phyloP scores from a whole-genome alignment of 2,797 vertebrate genomes.

The Halcyon smyrnensis region DNA sequence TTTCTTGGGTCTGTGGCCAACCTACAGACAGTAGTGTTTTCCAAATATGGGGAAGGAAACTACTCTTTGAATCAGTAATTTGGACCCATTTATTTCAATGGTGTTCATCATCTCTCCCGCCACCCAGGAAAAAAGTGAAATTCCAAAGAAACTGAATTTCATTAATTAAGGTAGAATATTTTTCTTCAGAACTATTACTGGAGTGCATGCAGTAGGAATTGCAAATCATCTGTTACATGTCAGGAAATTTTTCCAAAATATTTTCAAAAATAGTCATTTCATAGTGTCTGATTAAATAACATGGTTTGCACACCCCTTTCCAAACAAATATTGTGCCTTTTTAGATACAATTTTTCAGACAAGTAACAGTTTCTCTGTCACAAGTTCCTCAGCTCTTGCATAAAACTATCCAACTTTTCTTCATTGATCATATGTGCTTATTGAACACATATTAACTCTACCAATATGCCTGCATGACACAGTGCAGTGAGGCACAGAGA shows the following conservation, averaged over 20 bases:
- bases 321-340: not conserved
- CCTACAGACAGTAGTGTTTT: not conserved
- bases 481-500: not conserved
- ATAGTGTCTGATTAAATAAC: not conserved
- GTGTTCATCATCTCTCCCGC: not conserved
- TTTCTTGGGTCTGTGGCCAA: not conserved
- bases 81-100: not conserved
- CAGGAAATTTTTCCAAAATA: constrained; percentile 30
- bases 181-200: not conserved
- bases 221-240: not conserved
- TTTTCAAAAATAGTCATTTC: constrained; percentile 37
- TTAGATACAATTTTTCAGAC: not conserved
- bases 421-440: not conserved
- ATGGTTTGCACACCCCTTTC: not conserved
- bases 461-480: not conserved
- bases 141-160: not conserved
- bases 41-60: not conserved
- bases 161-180: not conserved
- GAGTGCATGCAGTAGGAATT: not conserved
- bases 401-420: not conserved
- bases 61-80: not conserved
- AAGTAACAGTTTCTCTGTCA: not conserved
- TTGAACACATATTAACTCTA: not conserved
- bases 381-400: not conserved
- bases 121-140: not conserved